phyloP scores from a whole-genome alignment of 1,140 invertebrate species.

The Galendromus occidentalis region DNA sequence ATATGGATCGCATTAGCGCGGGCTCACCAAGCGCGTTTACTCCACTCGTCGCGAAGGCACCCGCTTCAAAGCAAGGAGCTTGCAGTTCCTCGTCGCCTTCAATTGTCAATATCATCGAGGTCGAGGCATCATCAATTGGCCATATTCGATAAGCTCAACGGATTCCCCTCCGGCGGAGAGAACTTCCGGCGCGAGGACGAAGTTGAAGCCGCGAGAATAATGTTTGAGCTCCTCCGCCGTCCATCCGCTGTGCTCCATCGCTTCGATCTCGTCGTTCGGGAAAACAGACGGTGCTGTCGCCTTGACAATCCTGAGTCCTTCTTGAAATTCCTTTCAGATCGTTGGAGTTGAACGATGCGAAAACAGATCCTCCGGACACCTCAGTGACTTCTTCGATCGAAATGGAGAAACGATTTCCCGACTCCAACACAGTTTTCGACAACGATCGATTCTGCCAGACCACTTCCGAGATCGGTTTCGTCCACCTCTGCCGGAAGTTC shows the following conservation, averaged over 20 bases:
- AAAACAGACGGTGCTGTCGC: background rate
- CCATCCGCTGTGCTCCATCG: conserved; percentile 22
- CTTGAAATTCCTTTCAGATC: background rate
- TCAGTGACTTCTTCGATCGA: conserved; percentile 28
- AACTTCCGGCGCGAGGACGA: conserved; percentile 78
- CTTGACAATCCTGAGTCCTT: background rate
- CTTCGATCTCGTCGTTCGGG: background rate
- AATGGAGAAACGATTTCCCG: conserved; percentile 75
- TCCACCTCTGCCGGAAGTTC: conserved; percentile 71
- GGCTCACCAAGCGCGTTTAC: conserved; percentile 78
- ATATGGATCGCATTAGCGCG: conserved; percentile 81
- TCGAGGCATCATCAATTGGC: conserved; percentile 76
- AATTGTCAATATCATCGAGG: conserved; percentile 62
- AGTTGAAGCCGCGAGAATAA: conserved; percentile 58
- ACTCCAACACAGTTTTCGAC: conserved; percentile 74
- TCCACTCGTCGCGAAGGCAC: conserved; percentile 77
- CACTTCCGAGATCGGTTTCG: conserved; percentile 72
- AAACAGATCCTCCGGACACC: conserved; percentile 18
- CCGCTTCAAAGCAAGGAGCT: conserved; percentile 46
- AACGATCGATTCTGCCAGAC: conserved; percentile 73
- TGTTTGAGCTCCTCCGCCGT: conserved; percentile 23
- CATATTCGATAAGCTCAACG: conserved; percentile 80
- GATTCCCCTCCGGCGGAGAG: conserved; percentile 60
- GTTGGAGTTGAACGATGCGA: background rate
- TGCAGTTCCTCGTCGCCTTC: conserved; percentile 34